Evolutionary conservation across 2,888 invertebrate genomes (phyloP), one percentile per base, ranked within the genome.

Genomic region (Latheticus oryzae): DNA sequence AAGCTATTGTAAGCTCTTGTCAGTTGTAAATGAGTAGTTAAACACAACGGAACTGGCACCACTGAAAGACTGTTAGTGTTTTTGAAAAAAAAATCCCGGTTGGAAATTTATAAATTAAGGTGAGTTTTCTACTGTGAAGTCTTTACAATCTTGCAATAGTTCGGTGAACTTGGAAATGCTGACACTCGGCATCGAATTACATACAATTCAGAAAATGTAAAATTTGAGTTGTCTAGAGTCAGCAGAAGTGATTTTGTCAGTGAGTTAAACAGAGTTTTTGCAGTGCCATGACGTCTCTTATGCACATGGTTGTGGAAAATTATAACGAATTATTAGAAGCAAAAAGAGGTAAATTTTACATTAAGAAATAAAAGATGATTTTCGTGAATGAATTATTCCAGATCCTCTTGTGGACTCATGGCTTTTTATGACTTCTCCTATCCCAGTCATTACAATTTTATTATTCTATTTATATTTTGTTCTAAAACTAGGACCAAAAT

Each of bases 371-470:
- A 9, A 30, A 33, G 26, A 2, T 26, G n/a, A 9, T 28, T 9
- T 28, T 43, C 16, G 4, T 28, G 1, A 33, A 35, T 11, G 38
- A 26, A 17, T n/a, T 24, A 13, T 24, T 37, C n/a, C 7, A 91
- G 91, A 90, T 82, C 88, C 90, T 7, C 78, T 85, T 42, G 87
- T 91, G 21, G 89, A 89, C 71, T 83, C 85, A 64, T 92, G 91
- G 91, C 84, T 85, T 68, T 80, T 91, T 52, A 90, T 92, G 90
- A 84, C 87, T 30, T 87, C 90, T 0, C 91, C 91, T 0, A 81
- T 84, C 0, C 90, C 91, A 0, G 82, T 91, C 0, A 71, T 89
- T 8, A 80, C 82, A 0, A 84, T 91, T 56, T 78, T 91, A 12
- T 81, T 81, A 0, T 73, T 82, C 0, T 92, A 91, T 74, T 78